Conservation (phyloP, 2,113 vertebrate genomes). For the Rhegmatorhina hoffmannsi region DNA sequence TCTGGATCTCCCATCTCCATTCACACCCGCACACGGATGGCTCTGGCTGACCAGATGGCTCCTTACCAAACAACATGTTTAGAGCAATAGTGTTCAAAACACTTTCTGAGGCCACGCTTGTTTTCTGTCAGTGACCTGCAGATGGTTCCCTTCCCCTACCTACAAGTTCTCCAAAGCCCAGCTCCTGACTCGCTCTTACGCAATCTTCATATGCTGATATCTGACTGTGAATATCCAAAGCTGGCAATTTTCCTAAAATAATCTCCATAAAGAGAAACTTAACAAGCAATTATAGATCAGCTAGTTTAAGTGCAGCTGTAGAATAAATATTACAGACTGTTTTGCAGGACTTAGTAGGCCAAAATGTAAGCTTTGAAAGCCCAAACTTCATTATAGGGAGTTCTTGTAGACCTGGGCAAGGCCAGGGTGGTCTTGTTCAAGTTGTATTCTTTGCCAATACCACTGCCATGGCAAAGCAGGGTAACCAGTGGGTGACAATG, state of each 20-base stretch:
- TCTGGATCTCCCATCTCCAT: background rate
- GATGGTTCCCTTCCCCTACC: conserved; percentile 44
- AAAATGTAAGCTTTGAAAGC: background rate
- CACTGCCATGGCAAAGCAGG: background rate
- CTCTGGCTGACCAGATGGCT: conserved; percentile 36
- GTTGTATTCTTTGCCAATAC: background rate
- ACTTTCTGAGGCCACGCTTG: background rate
- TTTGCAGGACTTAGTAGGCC: background rate
- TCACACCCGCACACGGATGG: background rate
- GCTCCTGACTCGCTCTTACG: background rate
- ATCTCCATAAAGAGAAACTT: conserved; percentile 16
- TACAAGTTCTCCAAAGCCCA: background rate
- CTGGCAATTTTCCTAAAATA: conserved; percentile 45
- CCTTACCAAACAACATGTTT: conserved; percentile 28
- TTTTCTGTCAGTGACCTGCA: conserved; percentile 24
- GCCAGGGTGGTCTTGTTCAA: background rate
- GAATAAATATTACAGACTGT: conserved; percentile 30
- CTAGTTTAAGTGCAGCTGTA: background rate
- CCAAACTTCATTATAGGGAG: background rate
- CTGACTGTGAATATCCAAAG: conserved; percentile 3
- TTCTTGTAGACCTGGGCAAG: background rate
- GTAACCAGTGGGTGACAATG: background rate
- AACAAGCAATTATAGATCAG: conserved; percentile 22
- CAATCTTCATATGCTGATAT: conserved; percentile 1
- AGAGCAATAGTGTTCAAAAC: background rate